Percentiles rank a stretch among this genome's conserved stretches.
These are phyloP conservation scores for Papilio polyxenes DNA, from an alignment of 1,140 invertebrate species.

Conservation along the genomic window DNA sequence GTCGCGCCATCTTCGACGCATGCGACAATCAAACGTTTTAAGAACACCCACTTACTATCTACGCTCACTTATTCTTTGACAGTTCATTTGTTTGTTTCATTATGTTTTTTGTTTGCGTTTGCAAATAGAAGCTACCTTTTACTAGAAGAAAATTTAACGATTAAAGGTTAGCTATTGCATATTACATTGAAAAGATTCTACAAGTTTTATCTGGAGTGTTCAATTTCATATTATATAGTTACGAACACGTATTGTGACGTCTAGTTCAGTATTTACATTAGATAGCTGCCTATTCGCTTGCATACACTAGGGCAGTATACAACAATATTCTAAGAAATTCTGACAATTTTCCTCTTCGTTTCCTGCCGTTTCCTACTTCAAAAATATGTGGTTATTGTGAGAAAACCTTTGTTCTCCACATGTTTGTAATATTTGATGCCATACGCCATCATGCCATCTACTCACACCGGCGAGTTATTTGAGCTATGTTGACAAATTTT, in stretches of 20 bases:
- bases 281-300: background rate
- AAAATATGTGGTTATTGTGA: background rate
- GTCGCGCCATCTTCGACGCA: conserved; percentile 23
- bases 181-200: background rate
- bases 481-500: background rate
- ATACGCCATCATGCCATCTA: no score
- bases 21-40: conserved; percentile 26
- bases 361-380: background rate
- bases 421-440: background rate
- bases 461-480: no score
- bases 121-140: background rate
- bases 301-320: background rate
- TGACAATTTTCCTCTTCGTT: background rate
- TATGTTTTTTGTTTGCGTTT: conserved; percentile 6
- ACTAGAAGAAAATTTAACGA: background rate
- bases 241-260: conserved; percentile 3
- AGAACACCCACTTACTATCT: conserved; percentile 31
- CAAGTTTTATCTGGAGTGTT: background rate
- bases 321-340: no score
- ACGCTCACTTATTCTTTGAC: conserved; percentile 20
- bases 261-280: background rate
- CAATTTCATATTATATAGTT: background rate
- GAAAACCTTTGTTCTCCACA: background rate
- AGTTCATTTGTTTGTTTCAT: background rate
- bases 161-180: background rate